Conservation (phyloP, 2,888 invertebrate species). For the Brachylomia viminalis region DNA sequence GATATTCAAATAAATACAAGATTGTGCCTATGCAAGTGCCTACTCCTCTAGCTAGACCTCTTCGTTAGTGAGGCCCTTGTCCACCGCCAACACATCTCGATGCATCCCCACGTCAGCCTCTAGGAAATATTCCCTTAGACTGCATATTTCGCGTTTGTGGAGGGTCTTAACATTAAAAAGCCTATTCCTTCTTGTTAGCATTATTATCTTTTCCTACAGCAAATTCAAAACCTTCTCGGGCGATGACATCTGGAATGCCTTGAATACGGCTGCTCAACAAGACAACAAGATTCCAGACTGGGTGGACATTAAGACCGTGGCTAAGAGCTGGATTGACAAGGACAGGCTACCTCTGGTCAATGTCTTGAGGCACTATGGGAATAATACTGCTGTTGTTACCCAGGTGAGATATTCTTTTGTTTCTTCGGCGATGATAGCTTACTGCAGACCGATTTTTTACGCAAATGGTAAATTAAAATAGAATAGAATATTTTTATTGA, state of each 20-base stretch:
- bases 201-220: slow-evolving; percentile 74
- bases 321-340: slow-evolving; percentile 95
- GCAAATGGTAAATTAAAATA: no score
- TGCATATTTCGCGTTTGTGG: no score
- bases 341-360: slow-evolving; percentile 94
- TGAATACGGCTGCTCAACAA: slow-evolving; percentile 92
- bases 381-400: slow-evolving; percentile 91
- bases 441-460: background rate
- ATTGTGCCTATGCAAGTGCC: no score
- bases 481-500: no score
- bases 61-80: no score
- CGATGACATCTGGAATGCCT: slow-evolving; percentile 94
- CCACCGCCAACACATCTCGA: no score
- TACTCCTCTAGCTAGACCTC: no score
- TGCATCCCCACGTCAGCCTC: no score
- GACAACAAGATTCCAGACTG: slow-evolving; percentile 88
- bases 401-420: slow-evolving; percentile 87
- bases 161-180: no score
- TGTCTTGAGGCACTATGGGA: slow-evolving; percentile 92
- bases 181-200: background rate
- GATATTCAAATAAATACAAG: no score
- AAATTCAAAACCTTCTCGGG: slow-evolving; percentile 94
- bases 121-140: no score
- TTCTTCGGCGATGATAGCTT: background rate
- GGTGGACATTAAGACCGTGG: slow-evolving; percentile 92